Conservation (phyloP, 1,140 invertebrate species). For the Drosophila persimilis region DNA sequence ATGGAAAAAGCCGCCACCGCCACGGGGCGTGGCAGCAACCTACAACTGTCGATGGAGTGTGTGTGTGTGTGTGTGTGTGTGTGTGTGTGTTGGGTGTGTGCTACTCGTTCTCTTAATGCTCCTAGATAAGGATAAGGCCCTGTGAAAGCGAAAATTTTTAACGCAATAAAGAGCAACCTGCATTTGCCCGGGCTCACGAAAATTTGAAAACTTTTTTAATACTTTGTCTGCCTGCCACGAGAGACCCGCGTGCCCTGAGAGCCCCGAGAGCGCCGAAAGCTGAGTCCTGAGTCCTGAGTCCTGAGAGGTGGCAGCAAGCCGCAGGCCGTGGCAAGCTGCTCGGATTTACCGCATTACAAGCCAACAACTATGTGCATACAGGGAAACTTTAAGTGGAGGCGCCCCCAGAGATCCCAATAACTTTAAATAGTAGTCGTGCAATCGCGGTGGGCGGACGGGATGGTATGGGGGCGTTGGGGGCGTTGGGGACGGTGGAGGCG, state of each 20-base stretch:
- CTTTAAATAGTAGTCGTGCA: constrained; percentile 27
- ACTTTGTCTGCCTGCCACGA: constrained; percentile 34
- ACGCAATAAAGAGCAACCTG: constrained; percentile 76
- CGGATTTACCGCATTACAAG: constrained; percentile 53
- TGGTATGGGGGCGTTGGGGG: background rate
- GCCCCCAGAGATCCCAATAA: constrained; percentile 22
- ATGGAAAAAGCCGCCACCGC: constrained; percentile 29
- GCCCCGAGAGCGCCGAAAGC: constrained; percentile 6
- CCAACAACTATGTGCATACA: constrained; percentile 52
- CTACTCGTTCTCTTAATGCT: background rate
- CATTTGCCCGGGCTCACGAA: constrained; percentile 64
- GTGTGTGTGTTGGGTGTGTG: constrained; percentile 8
- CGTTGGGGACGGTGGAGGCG: too few relatives aligned
- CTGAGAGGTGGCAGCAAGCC: constrained; percentile 55
- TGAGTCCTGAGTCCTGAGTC: constrained; percentile 4
- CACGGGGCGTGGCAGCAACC: constrained; percentile 45
- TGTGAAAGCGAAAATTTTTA: constrained; percentile 73
- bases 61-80: constrained; percentile 14
- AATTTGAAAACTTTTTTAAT: constrained; percentile 80
- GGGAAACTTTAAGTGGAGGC: constrained; percentile 38
- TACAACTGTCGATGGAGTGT: constrained; percentile 30
- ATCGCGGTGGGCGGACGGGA: too few relatives aligned
- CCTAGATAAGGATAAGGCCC: constrained; percentile 57
- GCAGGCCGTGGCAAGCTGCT: constrained; percentile 27
- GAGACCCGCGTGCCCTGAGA: constrained; percentile 7